These are phyloP conservation scores for Agrochola circellaris DNA, from an alignment of 2,888 invertebrate genomes.

Conservation along the genomic window DNA sequence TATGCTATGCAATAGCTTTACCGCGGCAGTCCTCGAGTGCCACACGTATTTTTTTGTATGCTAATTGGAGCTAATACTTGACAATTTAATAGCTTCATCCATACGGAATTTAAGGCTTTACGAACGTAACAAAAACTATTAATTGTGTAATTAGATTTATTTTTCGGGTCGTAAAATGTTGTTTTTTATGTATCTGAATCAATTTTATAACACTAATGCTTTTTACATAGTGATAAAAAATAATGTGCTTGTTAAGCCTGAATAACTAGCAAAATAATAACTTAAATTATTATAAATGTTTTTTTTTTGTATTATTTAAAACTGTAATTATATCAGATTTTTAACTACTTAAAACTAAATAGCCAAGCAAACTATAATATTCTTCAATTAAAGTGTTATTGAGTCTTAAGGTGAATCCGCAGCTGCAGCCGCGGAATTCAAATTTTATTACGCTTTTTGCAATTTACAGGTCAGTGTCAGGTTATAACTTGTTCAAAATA, in stretches of 20 bases:
- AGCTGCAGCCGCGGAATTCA: no score
- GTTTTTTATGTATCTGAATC: constrained; percentile 1
- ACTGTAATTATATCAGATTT: background rate
- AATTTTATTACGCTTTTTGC: no score
- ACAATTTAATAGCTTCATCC: background rate
- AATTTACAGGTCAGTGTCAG: no score
- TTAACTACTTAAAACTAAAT: background rate
- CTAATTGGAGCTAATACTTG: background rate
- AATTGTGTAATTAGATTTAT: constrained; percentile 3
- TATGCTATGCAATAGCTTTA: no score
- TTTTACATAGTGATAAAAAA: background rate
- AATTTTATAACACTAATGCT: background rate
- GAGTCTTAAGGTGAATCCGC: no score
- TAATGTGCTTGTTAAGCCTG: background rate
- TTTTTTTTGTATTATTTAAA: background rate
- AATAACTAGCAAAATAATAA: background rate
- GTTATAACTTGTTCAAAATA: no score
- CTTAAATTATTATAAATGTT: background rate
- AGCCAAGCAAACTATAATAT: background rate
- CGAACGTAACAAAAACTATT: background rate
- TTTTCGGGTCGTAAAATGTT: background rate
- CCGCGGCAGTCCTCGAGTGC: no score
- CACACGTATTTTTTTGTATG: no score
- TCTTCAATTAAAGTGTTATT: background rate
- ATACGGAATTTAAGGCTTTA: background rate